Evolutionary conservation across 2,888 invertebrate genomes (phyloP).

Genomic region (Proisotoma minuta): DNA sequence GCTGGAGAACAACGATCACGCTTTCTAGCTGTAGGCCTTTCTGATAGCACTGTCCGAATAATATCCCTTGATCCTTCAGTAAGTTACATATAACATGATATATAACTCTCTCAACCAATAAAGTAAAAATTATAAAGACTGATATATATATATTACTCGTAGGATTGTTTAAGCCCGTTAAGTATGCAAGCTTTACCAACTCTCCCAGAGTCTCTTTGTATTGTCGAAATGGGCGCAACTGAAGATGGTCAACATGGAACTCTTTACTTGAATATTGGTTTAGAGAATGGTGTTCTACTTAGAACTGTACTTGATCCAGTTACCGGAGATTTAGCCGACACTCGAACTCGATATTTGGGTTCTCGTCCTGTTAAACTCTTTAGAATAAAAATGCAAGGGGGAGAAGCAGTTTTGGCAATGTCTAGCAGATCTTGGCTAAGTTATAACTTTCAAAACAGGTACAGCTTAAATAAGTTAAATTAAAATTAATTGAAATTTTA

Average conservation of each 20-base stretch:
- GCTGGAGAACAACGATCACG: conserved; percentile 90
- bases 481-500: neutral
- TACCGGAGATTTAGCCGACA: conserved; percentile 94
- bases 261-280: conserved; percentile 90
- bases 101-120: too few relatives aligned
- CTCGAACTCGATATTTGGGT: conserved; percentile 93
- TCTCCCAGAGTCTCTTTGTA: conserved; percentile 91
- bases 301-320: conserved; percentile 92
- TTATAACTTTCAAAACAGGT: conserved; percentile 90
- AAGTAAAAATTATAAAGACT: too few relatives aligned
- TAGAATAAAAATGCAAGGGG: conserved; percentile 89
- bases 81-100: too few relatives aligned
- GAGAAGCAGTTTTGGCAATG: conserved; percentile 95
- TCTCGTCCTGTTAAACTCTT: conserved; percentile 93
- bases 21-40: conserved; percentile 91
- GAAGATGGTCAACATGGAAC: conserved; percentile 59
- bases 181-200: conserved; percentile 96
- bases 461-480: neutral
- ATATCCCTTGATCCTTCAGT: conserved; percentile 92
- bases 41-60: conserved; percentile 94
- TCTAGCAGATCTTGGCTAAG: conserved; percentile 97
- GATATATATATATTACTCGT: conserved; percentile 33
- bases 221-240: conserved; percentile 82
- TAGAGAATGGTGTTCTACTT: conserved; percentile 91
- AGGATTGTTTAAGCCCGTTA: conserved; percentile 89